These are phyloP conservation scores for Maconellicoccus hirsutus DNA, from an alignment of 1,140 invertebrate species.

Conservation along the genomic window DNA sequence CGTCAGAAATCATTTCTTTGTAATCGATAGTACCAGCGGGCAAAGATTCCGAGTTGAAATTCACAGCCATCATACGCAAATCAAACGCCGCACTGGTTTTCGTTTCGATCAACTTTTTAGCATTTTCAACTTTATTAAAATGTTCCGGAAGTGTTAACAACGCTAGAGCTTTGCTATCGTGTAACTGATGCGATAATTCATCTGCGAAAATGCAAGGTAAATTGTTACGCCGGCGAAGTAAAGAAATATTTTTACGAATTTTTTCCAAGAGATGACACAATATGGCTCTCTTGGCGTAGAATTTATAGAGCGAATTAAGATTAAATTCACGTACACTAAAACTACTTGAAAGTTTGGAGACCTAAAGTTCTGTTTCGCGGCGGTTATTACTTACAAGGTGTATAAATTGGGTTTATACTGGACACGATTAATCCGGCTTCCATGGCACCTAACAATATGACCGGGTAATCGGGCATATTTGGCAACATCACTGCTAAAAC, in stretches of 20 bases:
- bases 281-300: no score
- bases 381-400: conserved; percentile 46
- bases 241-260: neutral
- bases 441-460: conserved; percentile 51
- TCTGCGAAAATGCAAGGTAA: conserved; percentile 43
- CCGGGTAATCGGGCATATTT: conserved; percentile 65
- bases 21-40: neutral
- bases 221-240: no score
- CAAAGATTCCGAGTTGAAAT: neutral
- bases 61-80: conserved; percentile 7
- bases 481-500: conserved; percentile 55
- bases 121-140: conserved; percentile 33
- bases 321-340: no score
- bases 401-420: conserved; percentile 70
- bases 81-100: conserved; percentile 32
- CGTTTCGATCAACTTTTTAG: conserved; percentile 39
- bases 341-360: no score
- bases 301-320: no score
- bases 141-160: conserved; percentile 49
- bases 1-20: conserved; percentile 24
- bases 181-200: conserved; percentile 60
- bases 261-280: no score
- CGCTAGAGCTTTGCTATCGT: conserved; percentile 48
- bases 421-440: conserved; percentile 58
- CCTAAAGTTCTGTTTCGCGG: neutral